Percentiles rank a stretch among this genome's conserved stretches.
Evolutionary conservation across 2,888 invertebrate species (phyloP).

Genomic region (Leucozona laternaria): DNA sequence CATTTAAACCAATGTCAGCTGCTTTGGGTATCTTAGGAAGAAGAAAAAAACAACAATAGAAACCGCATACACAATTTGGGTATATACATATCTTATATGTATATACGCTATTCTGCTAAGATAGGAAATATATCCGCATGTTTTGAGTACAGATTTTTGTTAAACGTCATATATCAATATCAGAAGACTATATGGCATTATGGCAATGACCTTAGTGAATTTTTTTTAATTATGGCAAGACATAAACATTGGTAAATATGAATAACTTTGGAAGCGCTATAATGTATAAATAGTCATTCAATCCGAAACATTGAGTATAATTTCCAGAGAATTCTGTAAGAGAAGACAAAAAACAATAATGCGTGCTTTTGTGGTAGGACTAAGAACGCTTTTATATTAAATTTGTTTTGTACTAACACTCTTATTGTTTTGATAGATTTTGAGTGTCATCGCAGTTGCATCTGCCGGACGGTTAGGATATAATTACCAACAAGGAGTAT

Average conservation of each 20-base stretch:
- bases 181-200: background rate
- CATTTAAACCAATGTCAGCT: too few species aligned
- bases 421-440: constrained; percentile 25
- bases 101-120: background rate
- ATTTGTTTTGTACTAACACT: background rate
- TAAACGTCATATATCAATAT: background rate
- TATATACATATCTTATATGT: too few species aligned
- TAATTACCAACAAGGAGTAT: constrained; percentile 31
- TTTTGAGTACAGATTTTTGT: background rate
- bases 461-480: constrained; percentile 45
- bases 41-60: too few species aligned
- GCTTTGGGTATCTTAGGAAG: too few species aligned
- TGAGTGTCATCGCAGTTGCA: constrained; percentile 44
- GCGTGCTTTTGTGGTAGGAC: constrained; percentile 54
- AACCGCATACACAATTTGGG: too few species aligned
- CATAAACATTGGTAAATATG: background rate
- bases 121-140: constrained; percentile 11
- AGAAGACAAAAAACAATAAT: constrained; percentile 33
- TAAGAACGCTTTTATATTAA: background rate
- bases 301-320: background rate
- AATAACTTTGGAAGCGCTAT: background rate
- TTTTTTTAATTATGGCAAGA: background rate
- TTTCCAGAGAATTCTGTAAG: background rate
- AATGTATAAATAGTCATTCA: constrained; percentile 12
- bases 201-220: background rate